These are phyloP conservation scores for Acomys russatus DNA, from an alignment of 2,797 vertebrate species.

Conservation along the genomic window DNA sequence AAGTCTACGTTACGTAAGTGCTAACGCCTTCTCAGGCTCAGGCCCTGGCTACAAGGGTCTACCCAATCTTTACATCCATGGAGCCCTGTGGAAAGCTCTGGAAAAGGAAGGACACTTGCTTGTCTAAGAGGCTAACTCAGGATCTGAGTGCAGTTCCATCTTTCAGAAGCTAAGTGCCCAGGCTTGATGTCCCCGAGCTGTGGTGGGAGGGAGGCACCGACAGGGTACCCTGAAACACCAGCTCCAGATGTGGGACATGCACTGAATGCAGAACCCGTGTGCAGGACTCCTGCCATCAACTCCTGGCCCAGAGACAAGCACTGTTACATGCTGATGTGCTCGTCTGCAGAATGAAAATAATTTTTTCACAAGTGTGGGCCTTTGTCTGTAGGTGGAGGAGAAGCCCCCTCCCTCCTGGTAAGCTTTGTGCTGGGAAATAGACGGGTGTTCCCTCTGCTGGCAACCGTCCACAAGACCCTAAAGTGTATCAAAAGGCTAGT, in stretches of 20 bases:
- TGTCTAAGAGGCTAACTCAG: fast-evolving
- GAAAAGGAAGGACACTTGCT: background rate
- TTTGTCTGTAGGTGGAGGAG: too few relatives aligned
- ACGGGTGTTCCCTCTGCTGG: too few relatives aligned
- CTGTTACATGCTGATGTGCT: fast-evolving
- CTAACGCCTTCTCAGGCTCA: background rate
- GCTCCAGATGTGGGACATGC: fast-evolving
- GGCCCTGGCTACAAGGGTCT: background rate
- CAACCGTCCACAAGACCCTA: too few relatives aligned
- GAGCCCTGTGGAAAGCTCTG: background rate
- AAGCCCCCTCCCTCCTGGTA: too few relatives aligned
- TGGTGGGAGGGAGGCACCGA: too few relatives aligned
- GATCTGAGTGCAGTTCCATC: fast-evolving
- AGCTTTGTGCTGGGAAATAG: too few relatives aligned
- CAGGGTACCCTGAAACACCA: fast-evolving
- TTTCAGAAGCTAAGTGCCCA: background rate
- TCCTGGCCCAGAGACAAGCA: fast-evolving
- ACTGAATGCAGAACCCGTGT: background rate
- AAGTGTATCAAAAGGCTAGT: too few relatives aligned
- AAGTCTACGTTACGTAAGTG: background rate
- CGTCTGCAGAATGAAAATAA: background rate
- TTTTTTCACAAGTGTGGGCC: background rate
- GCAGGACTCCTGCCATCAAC: background rate
- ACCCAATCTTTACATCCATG: background rate
- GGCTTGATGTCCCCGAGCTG: background rate